These are phyloP conservation scores for Bombus affinis DNA, from an alignment of 1,140 invertebrate genomes.

Conservation along the genomic window DNA sequence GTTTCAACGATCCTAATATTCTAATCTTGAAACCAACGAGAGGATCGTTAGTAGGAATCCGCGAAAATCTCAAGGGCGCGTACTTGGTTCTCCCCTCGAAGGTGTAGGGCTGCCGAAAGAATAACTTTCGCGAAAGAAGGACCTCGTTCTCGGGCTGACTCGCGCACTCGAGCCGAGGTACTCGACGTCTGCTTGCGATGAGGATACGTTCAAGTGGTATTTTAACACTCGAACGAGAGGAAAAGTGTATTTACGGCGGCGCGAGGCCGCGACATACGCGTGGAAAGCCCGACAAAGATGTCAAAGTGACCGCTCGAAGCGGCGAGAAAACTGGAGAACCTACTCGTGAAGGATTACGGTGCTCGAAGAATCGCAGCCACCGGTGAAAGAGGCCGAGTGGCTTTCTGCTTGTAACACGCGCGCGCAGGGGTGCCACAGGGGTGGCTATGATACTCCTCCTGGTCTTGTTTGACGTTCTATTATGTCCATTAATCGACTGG, in stretches of 20 bases:
- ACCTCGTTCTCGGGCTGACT: background rate
- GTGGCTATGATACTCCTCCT: conserved; percentile 2
- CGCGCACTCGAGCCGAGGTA: background rate
- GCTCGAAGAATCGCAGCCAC: conserved; percentile 65
- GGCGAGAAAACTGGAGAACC: conserved; percentile 22
- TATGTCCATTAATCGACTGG: conserved; percentile 16
- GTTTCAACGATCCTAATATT: background rate
- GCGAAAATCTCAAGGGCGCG: background rate
- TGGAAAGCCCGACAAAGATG: conserved; percentile 11
- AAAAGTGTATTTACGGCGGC: conserved; percentile 34
- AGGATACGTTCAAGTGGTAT: conserved; percentile 43
- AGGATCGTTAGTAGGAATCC: background rate
- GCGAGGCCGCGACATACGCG: conserved; percentile 18
- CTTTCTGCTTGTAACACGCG: background rate
- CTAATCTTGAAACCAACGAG: background rate
- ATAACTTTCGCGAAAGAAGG: conserved; percentile 4
- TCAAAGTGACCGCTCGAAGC: conserved; percentile 25
- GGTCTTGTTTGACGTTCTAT: conserved; percentile 35
- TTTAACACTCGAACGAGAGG: conserved; percentile 45
- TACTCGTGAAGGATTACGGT: conserved; percentile 41
- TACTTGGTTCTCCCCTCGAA: background rate
- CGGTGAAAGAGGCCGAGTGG: conserved; percentile 25
- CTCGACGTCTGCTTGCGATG: conserved; percentile 8
- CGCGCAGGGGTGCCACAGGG: background rate
- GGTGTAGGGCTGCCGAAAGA: background rate